These are phyloP conservation scores for Lottia gigantea DNA, from an alignment of 2,888 invertebrate genomes.

Conservation along the genomic window DNA sequence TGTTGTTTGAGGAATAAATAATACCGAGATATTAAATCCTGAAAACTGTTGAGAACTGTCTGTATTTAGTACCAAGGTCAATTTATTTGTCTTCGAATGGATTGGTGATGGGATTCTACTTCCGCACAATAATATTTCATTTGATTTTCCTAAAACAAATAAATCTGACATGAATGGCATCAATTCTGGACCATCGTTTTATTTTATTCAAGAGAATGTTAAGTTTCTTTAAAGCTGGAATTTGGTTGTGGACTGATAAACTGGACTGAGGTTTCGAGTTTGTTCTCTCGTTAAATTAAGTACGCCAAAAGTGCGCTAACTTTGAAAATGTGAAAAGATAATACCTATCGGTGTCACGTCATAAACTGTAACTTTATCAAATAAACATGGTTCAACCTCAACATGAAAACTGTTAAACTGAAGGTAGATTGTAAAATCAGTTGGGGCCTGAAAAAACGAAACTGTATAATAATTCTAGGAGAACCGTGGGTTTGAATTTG, in stretches of 20 bases:
- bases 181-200: too few species aligned
- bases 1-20: neutral
- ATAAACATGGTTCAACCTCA: constrained; percentile 24
- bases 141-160: too few species aligned
- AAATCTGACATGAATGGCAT: too few species aligned
- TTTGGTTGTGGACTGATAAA: too few species aligned
- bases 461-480: too few species aligned
- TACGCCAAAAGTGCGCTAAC: too few species aligned
- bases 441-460: constrained; percentile 22
- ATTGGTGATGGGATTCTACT: neutral
- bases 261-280: too few species aligned
- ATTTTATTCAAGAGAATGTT: too few species aligned
- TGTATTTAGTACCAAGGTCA: neutral
- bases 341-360: constrained; percentile 5
- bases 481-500: too few species aligned
- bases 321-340: too few species aligned
- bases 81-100: neutral
- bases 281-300: too few species aligned
- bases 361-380: constrained; percentile 28
- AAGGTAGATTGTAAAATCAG: constrained; percentile 21
- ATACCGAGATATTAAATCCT: neutral
- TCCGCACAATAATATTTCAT: neutral
- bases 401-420: constrained; percentile 25
- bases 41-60: neutral
- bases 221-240: too few species aligned